Evolutionary conservation across 2,888 invertebrate species (phyloP), one percentile per base, ranked within the genome.

Genomic region (Caenorhabditis sulstoni): DNA sequence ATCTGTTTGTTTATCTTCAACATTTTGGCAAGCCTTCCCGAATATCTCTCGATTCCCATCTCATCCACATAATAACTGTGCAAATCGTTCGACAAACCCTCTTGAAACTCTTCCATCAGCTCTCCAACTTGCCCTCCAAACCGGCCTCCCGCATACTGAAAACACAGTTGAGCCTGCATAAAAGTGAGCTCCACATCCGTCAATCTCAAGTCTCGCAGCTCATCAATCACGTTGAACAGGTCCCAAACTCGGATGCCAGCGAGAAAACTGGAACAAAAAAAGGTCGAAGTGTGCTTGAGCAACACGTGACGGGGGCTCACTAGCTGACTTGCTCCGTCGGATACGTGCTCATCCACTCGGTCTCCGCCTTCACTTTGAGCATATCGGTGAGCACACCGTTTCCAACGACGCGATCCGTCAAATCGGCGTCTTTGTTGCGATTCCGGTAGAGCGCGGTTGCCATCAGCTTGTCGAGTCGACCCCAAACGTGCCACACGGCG

Each of bases 1-100:
- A 82, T 75, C 12, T 73, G 74, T 29, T 79, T 65, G 14, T 76
- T 75, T 50, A 84, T 77, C 11, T 55, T 64, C 65, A 81, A 64
- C 39, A 84, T 49, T 53, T 79, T 68, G 23, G 59, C 41, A 2
- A 84, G 61, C 45, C 84, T 47, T 20, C 65, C 67, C 0, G 84
- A 76, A 55, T 84, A 84, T 44, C 79, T 76, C 1, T 71, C 23
- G 62, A 57, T 65, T 14, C 37, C 20, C 11, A 35, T 18, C 0
- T 79, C 68, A 11, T 67, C 44, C 4, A 52, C n/a, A 58, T 79
- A 81, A 18, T 79, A 81, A 8, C 57, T 9, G 35, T 81, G 81
- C 0, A 81, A 39, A 64, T 81, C 76, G 39, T 71, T 41, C 0
- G 79, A 62, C 7, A 81, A 22, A 9, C 47, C 12, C 23, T 76